Base-by-base conservation (phyloP, 2,888 invertebrate genomes). In the Chesias legatella region DNA sequence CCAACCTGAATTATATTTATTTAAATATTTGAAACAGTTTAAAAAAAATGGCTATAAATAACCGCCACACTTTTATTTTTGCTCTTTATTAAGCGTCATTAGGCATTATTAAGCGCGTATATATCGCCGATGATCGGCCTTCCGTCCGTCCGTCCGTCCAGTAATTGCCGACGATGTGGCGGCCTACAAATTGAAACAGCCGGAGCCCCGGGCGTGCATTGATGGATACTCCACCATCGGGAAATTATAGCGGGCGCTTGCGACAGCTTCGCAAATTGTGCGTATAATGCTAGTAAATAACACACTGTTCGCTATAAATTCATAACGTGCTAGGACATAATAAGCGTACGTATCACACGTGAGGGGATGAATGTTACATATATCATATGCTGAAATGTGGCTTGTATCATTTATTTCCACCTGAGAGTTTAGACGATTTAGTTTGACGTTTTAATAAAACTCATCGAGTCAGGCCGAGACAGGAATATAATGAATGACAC, bases 211-310 rank as follows among this genome's bases (percentile, higher is more conserved):
- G 86, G 85, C 84, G 67, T 32, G 73, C 80, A 84, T 84, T 86
- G 86, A 88, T 86, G 86, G 86, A 88, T 88, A 75, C 80, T 73
- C 84, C 79, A 84, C 86, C 86, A 85, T 84, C 75, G 76, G 68
- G 67, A 84, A 86, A 86, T 88, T 88, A 85, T 83, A 85, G 80
- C 74, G 62, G 71, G 76, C 76, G 73, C 79, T 83, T 82, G 85
- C 84, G 86, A 88, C 86, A 86, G 84, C 85, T 83, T 78, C 82
- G 86, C 85, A 83, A 88, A 86, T 84, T 85, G 84, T 86, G 82
- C 85, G 79, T 81, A 84, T 85, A 86, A 86, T 85, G 78, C 86
- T 83, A 83, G 85, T 82, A 81, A 84, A 86, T 85, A 85, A 83
- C 83, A 82, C 67, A 56, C 65, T 67, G 59, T 67, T 70, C 73